phyloP scores from a whole-genome alignment of 1,140 invertebrate species.

The Caenorhabditis remanei region DNA sequence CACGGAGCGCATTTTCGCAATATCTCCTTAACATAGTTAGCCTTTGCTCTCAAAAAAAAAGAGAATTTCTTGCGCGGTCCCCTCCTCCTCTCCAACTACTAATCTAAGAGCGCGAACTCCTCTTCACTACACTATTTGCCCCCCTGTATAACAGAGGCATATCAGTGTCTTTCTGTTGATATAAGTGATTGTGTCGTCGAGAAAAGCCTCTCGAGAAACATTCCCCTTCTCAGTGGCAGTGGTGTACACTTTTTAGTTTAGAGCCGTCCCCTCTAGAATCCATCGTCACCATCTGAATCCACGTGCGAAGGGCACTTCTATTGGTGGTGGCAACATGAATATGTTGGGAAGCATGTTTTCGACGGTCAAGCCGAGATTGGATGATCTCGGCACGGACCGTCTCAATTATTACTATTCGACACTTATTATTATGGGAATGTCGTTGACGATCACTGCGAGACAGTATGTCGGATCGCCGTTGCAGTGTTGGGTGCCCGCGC shows the following conservation, averaged over 20 bases:
- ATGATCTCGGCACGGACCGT: slow-evolving; percentile 80
- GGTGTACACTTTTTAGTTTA: too few relatives aligned
- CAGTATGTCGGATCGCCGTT: slow-evolving; percentile 76
- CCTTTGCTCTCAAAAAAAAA: too few relatives aligned
- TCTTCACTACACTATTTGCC: slow-evolving; percentile 42
- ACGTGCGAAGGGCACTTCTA: slow-evolving; percentile 38
- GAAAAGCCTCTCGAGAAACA: slow-evolving; percentile 55
- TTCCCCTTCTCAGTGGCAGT: background rate
- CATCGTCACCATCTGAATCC: slow-evolving; percentile 5
- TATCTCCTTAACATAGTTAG: too few relatives aligned
- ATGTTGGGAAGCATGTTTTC: slow-evolving; percentile 67
- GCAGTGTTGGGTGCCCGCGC: slow-evolving; percentile 76
- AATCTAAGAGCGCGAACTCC: slow-evolving; percentile 30
- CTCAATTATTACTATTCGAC: slow-evolving; percentile 80
- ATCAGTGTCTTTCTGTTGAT: slow-evolving; percentile 25
- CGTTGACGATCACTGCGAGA: slow-evolving; percentile 71
- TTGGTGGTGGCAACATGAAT: slow-evolving; percentile 66
- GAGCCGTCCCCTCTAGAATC: slow-evolving; percentile 32
- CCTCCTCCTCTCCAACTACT: too few relatives aligned
- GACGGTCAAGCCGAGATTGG: slow-evolving; percentile 76
- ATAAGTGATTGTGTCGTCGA: slow-evolving; percentile 13
- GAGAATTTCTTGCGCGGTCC: too few relatives aligned
- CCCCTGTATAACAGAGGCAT: background rate
- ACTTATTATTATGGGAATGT: slow-evolving; percentile 79
- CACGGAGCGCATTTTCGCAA: too few relatives aligned